phyloP scores from a whole-genome alignment of 2,888 invertebrate genomes.

The Tetragonisca angustula region DNA sequence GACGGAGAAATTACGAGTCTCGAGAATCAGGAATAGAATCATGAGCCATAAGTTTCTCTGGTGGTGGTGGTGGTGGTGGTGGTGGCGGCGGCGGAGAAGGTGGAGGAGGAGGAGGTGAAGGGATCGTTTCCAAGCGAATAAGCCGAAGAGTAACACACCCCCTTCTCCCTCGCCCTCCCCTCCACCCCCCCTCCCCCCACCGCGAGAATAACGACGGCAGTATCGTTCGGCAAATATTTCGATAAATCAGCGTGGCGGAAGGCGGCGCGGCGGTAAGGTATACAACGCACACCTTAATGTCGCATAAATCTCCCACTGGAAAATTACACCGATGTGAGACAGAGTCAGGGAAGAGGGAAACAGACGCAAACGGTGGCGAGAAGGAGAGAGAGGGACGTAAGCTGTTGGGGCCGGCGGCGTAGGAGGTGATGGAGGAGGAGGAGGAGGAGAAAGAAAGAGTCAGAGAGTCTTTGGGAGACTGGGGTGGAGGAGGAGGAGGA shows the following conservation, averaged over 20 bases:
- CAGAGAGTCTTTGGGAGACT: slow-evolving; percentile 75
- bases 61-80: too few species aligned
- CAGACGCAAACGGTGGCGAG: slow-evolving; percentile 59
- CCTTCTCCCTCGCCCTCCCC: neutral
- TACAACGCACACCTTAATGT: slow-evolving; percentile 82
- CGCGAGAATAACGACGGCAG: slow-evolving; percentile 49
- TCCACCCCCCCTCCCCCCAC: neutral
- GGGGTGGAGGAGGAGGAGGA: slow-evolving; percentile 53
- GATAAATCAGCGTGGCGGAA: slow-evolving; percentile 74
- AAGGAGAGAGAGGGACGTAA: slow-evolving; percentile 48
- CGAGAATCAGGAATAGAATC: slow-evolving; percentile 21
- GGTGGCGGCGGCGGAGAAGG: too few species aligned
- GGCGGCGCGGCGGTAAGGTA: slow-evolving; percentile 69
- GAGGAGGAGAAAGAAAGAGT: slow-evolving; percentile 71
- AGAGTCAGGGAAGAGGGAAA: slow-evolving; percentile 58
- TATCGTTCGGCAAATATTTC: slow-evolving; percentile 75
- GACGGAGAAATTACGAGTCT: slow-evolving; percentile 17
- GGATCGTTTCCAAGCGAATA: slow-evolving; percentile 31
- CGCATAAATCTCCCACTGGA: slow-evolving; percentile 83
- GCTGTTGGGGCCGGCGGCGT: slow-evolving; percentile 38
- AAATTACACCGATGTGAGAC: slow-evolving; percentile 83
- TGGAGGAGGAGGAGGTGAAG: neutral
- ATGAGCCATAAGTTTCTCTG: neutral
- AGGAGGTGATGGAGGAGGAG: slow-evolving; percentile 6
- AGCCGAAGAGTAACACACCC: slow-evolving; percentile 14